Percentiles rank a stretch among this genome's conserved stretches.
Evolutionary conservation across 2,113 vertebrate genomes (phyloP).

Genomic region (Equus quagga): DNA sequence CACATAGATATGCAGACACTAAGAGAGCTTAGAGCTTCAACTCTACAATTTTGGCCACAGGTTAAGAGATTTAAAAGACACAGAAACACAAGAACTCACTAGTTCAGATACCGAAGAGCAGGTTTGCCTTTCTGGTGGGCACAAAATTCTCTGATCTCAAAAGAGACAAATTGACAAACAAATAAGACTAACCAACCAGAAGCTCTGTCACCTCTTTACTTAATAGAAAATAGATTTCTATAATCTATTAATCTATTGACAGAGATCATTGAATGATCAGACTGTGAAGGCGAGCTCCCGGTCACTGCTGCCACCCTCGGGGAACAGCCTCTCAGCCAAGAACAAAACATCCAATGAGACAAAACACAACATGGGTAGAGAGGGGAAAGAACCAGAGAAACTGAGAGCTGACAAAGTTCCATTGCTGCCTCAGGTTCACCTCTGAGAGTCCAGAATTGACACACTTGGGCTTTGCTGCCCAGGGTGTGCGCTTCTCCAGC

Average conservation of each 20-base stretch:
- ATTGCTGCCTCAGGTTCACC: background rate
- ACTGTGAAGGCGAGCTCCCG: background rate
- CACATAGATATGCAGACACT: background rate
- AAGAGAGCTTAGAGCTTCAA: background rate
- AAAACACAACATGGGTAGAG: background rate
- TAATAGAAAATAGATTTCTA: conserved; percentile 3
- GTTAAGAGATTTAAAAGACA: background rate
- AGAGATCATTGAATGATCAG: conserved; percentile 24
- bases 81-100: background rate
- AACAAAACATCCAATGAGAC: background rate
- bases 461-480: background rate
- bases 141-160: conserved; percentile 16
- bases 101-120: background rate
- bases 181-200: background rate
- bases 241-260: conserved; percentile 2
- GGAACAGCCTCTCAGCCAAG: background rate
- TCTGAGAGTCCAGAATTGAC: background rate
- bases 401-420: background rate
- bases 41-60: background rate
- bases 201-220: background rate
- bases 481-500: fast-evolving
- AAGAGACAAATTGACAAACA: background rate
- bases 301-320: background rate
- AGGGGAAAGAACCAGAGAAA: background rate
- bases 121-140: background rate